A percentile compares a stretch with the other conserved stretches of the same genome.
Evolutionary conservation across 2,113 vertebrate species (phyloP).

Genomic region (Strigops habroptila): DNA sequence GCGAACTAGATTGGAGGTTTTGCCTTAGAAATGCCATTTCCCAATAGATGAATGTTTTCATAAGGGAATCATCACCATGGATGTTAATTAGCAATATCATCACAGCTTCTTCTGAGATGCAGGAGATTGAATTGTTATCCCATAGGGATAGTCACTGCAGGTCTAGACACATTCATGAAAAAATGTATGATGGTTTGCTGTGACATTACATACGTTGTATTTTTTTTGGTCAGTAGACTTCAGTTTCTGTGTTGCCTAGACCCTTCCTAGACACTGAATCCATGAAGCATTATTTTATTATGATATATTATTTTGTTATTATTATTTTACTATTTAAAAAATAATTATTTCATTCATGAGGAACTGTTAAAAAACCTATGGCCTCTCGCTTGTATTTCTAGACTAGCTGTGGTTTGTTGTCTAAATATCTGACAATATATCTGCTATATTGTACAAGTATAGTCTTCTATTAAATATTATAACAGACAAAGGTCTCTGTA

Average conservation of each 20-base stretch:
- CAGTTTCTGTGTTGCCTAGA: not conserved
- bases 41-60: not conserved
- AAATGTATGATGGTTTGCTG: not conserved
- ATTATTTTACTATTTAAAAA: not conserved
- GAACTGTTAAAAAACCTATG: not conserved
- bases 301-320: not conserved
- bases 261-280: not conserved
- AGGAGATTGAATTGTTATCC: not conserved
- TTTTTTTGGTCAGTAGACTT: not conserved
- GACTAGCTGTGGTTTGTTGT: not conserved
- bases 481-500: not conserved
- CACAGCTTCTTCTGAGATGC: not conserved
- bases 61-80: not conserved
- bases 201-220: not conserved
- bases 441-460: not conserved
- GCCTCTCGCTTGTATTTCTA: not conserved
- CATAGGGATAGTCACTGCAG: not conserved
- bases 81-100: conserved; percentile 26
- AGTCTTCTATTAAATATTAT: not conserved
- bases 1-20: not conserved
- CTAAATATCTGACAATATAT: not conserved
- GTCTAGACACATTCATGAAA: not conserved
- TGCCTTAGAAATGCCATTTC: conserved; percentile 4
- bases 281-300: not conserved
- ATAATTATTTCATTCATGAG: not conserved